Conservation (phyloP, 1,140 invertebrate species). For the Chelonus insularis region DNA sequence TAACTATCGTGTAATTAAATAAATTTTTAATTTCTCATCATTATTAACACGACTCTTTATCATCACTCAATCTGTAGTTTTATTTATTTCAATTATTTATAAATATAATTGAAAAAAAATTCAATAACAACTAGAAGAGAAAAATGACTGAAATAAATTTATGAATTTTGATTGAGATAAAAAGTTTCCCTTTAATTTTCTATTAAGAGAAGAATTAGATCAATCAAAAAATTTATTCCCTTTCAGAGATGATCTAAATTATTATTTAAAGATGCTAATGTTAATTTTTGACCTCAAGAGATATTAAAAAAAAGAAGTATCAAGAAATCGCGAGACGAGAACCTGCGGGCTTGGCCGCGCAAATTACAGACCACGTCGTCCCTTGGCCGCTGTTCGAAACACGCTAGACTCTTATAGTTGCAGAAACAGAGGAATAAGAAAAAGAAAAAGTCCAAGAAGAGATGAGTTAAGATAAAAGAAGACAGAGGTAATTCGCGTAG, state of each 20-base stretch:
- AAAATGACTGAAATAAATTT: too few species aligned
- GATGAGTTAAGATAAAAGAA: neutral
- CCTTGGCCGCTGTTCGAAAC: neutral
- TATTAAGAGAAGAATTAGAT: too few species aligned
- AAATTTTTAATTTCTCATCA: too few species aligned
- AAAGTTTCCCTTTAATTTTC: too few species aligned
- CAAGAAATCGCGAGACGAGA: slow-evolving; percentile 1
- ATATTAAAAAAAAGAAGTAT: neutral
- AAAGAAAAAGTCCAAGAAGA: neutral
- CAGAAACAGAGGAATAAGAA: neutral
- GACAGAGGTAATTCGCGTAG: slow-evolving; percentile 5
- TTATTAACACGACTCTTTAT: too few species aligned
- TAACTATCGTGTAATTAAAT: too few species aligned
- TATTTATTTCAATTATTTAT: too few species aligned
- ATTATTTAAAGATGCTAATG: neutral
- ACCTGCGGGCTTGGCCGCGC: slow-evolving; percentile 15
- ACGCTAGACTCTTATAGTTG: neutral
- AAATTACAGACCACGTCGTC: slow-evolving; percentile 22
- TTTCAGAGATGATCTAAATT: neutral
- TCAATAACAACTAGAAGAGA: too few species aligned
- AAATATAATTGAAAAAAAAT: too few species aligned
- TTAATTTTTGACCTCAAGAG: neutral
- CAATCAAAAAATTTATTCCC: too few species aligned
- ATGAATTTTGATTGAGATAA: too few species aligned
- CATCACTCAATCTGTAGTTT: too few species aligned